A percentile compares a stretch with the other conserved stretches of the same genome.
phyloP scores from a whole-genome alignment of 2,888 invertebrate species.

The Seira ritae region DNA sequence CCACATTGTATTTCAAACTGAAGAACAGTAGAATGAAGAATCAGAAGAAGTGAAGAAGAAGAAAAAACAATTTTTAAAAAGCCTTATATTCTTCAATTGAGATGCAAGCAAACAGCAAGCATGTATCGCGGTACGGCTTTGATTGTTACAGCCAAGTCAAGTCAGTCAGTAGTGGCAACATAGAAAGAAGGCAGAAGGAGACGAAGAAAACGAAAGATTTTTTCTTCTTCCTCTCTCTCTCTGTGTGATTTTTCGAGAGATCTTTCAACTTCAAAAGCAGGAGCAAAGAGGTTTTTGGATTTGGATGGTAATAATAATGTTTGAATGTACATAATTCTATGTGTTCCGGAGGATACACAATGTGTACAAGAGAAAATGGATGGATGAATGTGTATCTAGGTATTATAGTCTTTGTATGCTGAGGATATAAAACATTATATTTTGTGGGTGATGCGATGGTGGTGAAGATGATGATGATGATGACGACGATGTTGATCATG shows the following conservation, averaged over 20 bases:
- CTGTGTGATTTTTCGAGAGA: neutral
- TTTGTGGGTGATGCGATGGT: neutral
- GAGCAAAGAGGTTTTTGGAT: slow-evolving; percentile 17
- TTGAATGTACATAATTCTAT: slow-evolving; percentile 20
- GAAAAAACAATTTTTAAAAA: slow-evolving; percentile 22
- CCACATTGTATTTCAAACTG: neutral
- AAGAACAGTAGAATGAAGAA: neutral
- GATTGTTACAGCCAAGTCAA: slow-evolving; percentile 21
- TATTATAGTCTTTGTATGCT: slow-evolving; percentile 3
- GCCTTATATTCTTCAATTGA: slow-evolving; percentile 5
- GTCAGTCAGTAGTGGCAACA: slow-evolving; percentile 31
- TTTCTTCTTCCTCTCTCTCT: neutral
- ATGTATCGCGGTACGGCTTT: neutral
- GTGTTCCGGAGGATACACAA: slow-evolving; percentile 24
- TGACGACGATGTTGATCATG: neutral
- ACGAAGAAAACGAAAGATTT: neutral
- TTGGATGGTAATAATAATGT: slow-evolving; percentile 11
- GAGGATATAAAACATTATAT: slow-evolving; percentile 13
- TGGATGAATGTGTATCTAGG: slow-evolving; percentile 12
- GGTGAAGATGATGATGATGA: slow-evolving; percentile 11
- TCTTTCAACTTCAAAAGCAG: neutral
- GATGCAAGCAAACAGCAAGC: neutral
- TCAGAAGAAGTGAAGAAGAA: neutral
- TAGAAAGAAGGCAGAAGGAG: neutral
- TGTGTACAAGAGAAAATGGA: slow-evolving; percentile 8